Conservation (phyloP, 2,888 invertebrate species). For the Oxyteleia sp. region DNA sequence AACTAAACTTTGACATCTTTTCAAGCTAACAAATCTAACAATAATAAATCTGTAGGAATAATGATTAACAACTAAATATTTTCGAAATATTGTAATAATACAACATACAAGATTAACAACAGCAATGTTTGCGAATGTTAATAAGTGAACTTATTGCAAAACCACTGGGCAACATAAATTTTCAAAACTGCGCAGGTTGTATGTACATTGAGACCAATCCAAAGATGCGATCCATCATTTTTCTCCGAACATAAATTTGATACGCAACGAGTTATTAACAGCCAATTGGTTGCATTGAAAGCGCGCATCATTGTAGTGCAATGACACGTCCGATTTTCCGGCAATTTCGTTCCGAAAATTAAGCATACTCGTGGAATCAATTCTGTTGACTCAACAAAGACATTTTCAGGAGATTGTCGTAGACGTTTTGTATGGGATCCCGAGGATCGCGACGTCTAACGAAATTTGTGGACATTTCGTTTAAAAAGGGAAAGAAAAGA, state of each 20-base stretch:
- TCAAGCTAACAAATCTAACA: too few species aligned
- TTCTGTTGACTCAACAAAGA: slow-evolving; percentile 69
- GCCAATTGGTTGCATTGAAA: slow-evolving; percentile 58
- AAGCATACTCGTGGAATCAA: slow-evolving; percentile 64
- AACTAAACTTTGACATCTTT: too few species aligned
- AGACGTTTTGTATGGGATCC: slow-evolving; percentile 27
- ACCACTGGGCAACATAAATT: too few species aligned
- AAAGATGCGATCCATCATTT: slow-evolving; percentile 40
- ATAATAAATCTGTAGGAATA: too few species aligned
- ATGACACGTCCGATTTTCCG: slow-evolving; percentile 69
- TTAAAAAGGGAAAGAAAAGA: slow-evolving; percentile 56
- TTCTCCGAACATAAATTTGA: slow-evolving; percentile 62
- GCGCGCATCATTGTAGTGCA: slow-evolving; percentile 62
- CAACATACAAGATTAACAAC: too few species aligned
- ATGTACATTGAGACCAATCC: too few species aligned
- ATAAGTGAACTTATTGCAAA: too few species aligned
- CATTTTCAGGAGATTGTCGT: slow-evolving; percentile 43
- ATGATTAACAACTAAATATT: too few species aligned
- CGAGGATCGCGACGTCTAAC: slow-evolving; percentile 36
- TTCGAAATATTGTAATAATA: too few species aligned
- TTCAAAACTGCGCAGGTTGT: too few species aligned
- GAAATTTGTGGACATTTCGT: slow-evolving; percentile 58
- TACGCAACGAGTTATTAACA: slow-evolving; percentile 52
- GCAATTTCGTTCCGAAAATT: slow-evolving; percentile 65
- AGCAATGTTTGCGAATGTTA: too few species aligned